Conservation (phyloP, 2,888 invertebrate species). For the Spisula subtruncata region DNA sequence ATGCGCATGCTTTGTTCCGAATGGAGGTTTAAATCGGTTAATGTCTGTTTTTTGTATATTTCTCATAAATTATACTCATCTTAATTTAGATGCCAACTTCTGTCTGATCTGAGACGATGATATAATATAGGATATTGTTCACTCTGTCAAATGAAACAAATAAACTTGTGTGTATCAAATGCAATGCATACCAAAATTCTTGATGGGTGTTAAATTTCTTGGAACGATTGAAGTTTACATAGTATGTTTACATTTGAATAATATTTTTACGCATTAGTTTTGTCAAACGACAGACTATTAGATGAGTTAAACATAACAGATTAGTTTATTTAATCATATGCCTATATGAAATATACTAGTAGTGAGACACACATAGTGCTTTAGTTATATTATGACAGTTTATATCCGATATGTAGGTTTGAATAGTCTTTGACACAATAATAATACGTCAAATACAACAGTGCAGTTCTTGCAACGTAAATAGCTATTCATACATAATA, state of each 20-base stretch:
- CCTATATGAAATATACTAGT: not conserved
- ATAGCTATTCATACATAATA: no score
- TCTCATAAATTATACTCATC: no score
- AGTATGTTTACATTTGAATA: not conserved
- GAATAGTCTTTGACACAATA: no score
- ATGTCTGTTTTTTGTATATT: no score
- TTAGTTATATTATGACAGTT: not conserved
- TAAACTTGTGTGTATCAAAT: not conserved
- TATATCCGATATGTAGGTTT: no score
- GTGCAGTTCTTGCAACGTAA: no score
- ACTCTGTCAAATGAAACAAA: not conserved
- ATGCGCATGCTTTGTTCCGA: no score
- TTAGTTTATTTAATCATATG: slow-evolving; percentile 13
- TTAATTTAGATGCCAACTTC: no score
- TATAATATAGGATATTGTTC: not conserved
- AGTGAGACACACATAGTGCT: not conserved
- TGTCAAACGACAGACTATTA: not conserved
- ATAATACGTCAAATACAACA: no score
- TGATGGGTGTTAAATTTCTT: not conserved
- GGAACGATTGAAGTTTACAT: not conserved
- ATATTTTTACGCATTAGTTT: no score
- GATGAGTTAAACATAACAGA: not conserved
- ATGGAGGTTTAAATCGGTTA: no score
- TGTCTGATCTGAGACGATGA: no score
- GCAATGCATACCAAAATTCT: not conserved